Evolutionary conservation across 1,140 invertebrate species (phyloP), one percentile per base, ranked within the genome.

Genomic region (Leptopilina boulardi): DNA sequence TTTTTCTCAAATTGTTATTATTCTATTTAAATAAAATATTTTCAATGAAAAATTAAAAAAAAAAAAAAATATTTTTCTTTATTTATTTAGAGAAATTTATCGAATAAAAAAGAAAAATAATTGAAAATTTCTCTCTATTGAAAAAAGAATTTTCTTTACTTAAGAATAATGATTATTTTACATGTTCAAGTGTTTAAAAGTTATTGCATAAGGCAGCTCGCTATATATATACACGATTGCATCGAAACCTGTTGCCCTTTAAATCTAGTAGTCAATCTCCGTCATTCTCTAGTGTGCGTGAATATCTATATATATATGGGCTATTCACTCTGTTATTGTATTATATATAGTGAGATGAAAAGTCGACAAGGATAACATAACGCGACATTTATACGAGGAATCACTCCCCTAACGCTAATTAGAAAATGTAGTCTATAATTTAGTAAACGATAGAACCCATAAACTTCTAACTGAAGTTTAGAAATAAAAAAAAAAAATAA

Each of bases 171-270:
- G 70, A 74, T 78, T n/a, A n/a, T n/a, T n/a, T 80, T 54, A 71
- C 75, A 74, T 70, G 77, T 54, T 74, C 77, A 81, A 73, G 74
- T 78, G 74, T 74, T 78, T 71, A 75, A 75, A 73, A 77, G 73
- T 82, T 83, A 78, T 76, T 80, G 78, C 77, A 78, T 80, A 83
- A 81, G 74, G 78, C 74, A 74, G 51, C 70, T 81, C 71, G 77
- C 77, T 56, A 80, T 79, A 74, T n/a, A n/a, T 59, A 23, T 75
- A 75, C 34, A 66, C 47, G 75, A 73, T 72, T 51, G 70, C 80
- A 78, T 42, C 71, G 56, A 85, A 85, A 87, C 87, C 75, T 73
- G 87, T 87, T 89, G 86, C 87, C 88, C 88, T 89, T 89, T 89
- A 84, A 86, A 83, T 78, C 66, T 71, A 9, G 23, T 30, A 66